A percentile compares a stretch with the other conserved stretches of the same genome.
Conservation (phyloP, 2,888 invertebrate species). For the Apamea epomidion region DNA sequence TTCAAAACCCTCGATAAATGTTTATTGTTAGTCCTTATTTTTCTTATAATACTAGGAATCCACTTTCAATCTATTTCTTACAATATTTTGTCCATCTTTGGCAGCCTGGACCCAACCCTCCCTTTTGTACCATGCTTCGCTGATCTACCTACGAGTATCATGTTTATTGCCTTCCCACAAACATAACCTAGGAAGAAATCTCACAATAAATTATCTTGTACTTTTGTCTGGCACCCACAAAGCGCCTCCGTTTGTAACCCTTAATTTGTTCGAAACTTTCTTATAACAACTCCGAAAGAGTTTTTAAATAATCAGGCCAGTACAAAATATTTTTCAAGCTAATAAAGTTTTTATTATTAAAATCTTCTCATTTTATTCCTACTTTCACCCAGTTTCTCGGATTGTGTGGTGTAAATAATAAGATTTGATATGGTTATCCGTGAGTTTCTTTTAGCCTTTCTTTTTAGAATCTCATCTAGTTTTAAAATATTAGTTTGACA, state of each 20-base stretch:
- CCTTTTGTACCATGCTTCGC: not conserved
- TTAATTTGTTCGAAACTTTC: conserved; percentile 23
- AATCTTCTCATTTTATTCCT: conserved; percentile 64
- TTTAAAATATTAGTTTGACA: not conserved
- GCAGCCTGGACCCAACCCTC: not conserved
- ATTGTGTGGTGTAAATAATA: conserved; percentile 49
- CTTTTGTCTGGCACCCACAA: not conserved
- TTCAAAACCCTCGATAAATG: not conserved
- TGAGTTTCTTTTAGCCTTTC: not conserved
- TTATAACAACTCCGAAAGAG: conserved; percentile 27
- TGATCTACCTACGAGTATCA: not conserved
- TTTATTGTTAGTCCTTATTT: not conserved
- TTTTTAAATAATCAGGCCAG: conserved; percentile 46
- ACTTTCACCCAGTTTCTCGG: conserved; percentile 55
- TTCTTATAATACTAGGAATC: not conserved
- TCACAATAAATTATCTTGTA: not conserved
- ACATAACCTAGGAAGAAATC: not conserved
- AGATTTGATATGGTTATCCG: conserved; percentile 5
- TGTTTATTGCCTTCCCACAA: not conserved
- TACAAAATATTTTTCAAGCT: conserved; percentile 63
- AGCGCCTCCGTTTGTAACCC: conserved; percentile 1
- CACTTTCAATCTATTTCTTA: not conserved
- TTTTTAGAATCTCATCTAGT: not conserved
- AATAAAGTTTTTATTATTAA: conserved; percentile 70
- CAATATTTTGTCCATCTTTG: not conserved